These are phyloP conservation scores for Mongoloraphidia duomilia DNA, from an alignment of 2,888 invertebrate species.

Conservation along the genomic window DNA sequence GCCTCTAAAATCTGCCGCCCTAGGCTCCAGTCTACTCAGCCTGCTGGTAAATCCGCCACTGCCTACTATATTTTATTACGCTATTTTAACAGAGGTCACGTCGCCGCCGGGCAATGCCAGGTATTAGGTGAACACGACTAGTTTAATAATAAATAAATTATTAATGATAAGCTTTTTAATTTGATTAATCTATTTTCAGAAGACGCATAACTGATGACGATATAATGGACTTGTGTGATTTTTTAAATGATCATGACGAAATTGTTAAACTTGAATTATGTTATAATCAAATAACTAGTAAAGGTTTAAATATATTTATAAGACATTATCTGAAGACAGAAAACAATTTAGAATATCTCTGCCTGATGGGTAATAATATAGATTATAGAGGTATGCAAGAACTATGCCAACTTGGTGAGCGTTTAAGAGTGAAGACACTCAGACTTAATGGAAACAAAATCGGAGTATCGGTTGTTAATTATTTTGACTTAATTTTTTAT, in stretches of 20 bases:
- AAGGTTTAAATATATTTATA: conserved; percentile 31
- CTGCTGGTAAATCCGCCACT: too few relatives aligned
- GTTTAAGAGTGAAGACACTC: conserved; percentile 34
- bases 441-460: conserved; percentile 44
- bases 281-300: conserved; percentile 40
- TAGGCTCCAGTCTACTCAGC: too few relatives aligned
- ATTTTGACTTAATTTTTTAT: too few relatives aligned
- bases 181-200: conserved; percentile 16
- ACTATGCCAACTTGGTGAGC: conserved; percentile 16
- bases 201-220: conserved; percentile 34
- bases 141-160: too few relatives aligned
- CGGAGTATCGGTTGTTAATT: conserved; percentile 30
- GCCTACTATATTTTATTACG: too few relatives aligned
- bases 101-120: too few relatives aligned
- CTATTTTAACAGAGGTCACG: too few relatives aligned
- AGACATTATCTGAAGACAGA: conserved; percentile 30
- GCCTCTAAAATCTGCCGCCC: too few relatives aligned
- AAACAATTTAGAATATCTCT: conserved; percentile 36
- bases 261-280: conserved; percentile 37
- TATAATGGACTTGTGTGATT: conserved; percentile 34
- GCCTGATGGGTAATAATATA: conserved; percentile 42
- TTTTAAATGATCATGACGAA: conserved; percentile 30
- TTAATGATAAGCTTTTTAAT: too few relatives aligned
- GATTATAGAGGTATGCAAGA: conserved; percentile 28
- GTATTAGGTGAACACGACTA: too few relatives aligned